Conservation (phyloP, 2,888 invertebrate species). For the Asteroscopus sphinx region DNA sequence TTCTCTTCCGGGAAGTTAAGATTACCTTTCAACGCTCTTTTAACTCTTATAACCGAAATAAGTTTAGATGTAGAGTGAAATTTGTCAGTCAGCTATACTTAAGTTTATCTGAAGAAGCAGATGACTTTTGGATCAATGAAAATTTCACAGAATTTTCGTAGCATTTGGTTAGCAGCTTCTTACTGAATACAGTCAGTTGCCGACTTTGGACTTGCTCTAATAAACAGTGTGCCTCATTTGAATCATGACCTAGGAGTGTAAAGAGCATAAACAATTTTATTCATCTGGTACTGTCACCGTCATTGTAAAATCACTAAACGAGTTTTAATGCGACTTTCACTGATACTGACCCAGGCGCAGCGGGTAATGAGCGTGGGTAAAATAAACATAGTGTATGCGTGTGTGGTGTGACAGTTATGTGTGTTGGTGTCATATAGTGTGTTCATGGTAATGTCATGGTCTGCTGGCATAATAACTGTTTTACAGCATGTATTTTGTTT, state of each 20-base stretch:
- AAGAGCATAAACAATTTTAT: constrained; percentile 26
- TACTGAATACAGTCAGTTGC: too few species aligned
- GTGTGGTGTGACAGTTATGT: not conserved
- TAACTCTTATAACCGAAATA: constrained; percentile 11
- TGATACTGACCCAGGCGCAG: constrained; percentile 6
- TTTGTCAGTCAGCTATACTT: not conserved
- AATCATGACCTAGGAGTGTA: constrained; percentile 2
- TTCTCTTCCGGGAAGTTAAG: constrained; percentile 29
- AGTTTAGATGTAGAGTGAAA: not conserved
- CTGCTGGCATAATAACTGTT: not conserved
- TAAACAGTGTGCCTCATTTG: too few species aligned
- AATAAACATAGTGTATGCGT: not conserved
- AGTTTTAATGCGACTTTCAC: constrained; percentile 27
- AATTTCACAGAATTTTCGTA: too few species aligned
- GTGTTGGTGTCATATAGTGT: not conserved
- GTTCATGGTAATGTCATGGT: not conserved
- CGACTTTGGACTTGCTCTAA: too few species aligned
- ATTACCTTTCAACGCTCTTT: constrained; percentile 22
- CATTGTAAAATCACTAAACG: constrained; percentile 24
- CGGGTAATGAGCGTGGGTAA: constrained; percentile 3
- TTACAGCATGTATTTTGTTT: too few species aligned
- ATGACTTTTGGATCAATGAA: too few species aligned
- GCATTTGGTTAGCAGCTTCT: too few species aligned
- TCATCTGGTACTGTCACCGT: constrained; percentile 6
- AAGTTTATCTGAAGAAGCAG: too few species aligned